A percentile compares a stretch with the other conserved stretches of the same genome.
Evolutionary conservation across 2,888 invertebrate genomes (phyloP).

Genomic region (Drosophila putrida): DNA sequence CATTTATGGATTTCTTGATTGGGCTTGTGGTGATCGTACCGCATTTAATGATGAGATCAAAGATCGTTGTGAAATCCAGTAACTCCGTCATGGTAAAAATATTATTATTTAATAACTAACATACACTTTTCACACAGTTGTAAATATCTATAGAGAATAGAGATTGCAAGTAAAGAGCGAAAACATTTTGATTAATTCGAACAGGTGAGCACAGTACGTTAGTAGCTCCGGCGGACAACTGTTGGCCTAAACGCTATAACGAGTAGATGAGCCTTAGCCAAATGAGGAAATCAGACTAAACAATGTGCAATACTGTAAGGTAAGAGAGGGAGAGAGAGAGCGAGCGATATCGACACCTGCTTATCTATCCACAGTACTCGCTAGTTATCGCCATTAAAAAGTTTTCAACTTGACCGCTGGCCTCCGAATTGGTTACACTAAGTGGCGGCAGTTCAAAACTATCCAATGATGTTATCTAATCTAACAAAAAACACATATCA

Average conservation of each 20-base stretch:
- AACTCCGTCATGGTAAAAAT: conserved; percentile 62
- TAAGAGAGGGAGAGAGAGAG: conserved; percentile 28
- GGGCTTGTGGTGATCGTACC: conserved; percentile 45
- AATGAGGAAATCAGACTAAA: conserved; percentile 33
- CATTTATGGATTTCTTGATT: background rate
- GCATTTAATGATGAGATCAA: conserved; percentile 75
- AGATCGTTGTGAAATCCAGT: conserved; percentile 74
- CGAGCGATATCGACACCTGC: conserved; percentile 31
- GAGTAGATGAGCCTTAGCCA: conserved; percentile 38
- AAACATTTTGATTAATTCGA: conserved; percentile 50
- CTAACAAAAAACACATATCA: conserved; percentile 15
- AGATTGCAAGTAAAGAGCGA: conserved; percentile 23
- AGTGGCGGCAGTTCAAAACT: conserved; percentile 7
- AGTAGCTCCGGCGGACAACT: conserved; percentile 56
- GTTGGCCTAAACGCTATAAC: conserved; percentile 44
- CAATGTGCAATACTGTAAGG: conserved; percentile 49
- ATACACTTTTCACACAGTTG: conserved; percentile 28
- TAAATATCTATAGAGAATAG: conserved; percentile 27
- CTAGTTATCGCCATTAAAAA: conserved; percentile 61
- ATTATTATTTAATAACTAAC: conserved; percentile 14
- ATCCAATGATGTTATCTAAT: conserved; percentile 43
- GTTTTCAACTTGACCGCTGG: conserved; percentile 60
- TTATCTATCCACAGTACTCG: conserved; percentile 57
- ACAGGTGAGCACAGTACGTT: conserved; percentile 43
- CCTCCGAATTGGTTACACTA: conserved; percentile 49